These are phyloP conservation scores for Ammodramus savannarum DNA, from an alignment of 2,113 vertebrate species.

Conservation along the genomic window DNA sequence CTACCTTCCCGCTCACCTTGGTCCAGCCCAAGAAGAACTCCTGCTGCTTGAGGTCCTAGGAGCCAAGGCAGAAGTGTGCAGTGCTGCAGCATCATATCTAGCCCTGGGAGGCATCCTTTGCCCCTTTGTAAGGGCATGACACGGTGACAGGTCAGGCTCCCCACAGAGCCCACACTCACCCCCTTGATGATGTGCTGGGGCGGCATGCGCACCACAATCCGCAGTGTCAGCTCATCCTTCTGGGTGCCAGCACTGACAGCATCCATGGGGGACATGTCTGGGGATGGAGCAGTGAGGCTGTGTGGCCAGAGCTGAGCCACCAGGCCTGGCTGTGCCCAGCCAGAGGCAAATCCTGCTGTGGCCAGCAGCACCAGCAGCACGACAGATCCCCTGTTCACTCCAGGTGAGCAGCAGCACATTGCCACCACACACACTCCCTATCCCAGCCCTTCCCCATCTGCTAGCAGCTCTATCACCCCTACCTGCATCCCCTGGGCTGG, in stretches of 20 bases:
- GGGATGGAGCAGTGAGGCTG: neutral
- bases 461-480: neutral
- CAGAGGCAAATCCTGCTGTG: fast-evolving
- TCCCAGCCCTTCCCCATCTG: neutral
- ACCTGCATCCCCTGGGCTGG: slow-evolving; percentile 83
- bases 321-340: fast-evolving
- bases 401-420: neutral
- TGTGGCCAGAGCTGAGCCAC: fast-evolving
- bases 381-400: fast-evolving
- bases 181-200: slow-evolving; percentile 89
- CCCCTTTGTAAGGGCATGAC: neutral
- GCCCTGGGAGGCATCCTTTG: fast-evolving
- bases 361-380: fast-evolving
- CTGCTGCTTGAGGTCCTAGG: slow-evolving; percentile 87
- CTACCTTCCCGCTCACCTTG: slow-evolving; percentile 78
- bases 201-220: slow-evolving; percentile 81
- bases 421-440: neutral
- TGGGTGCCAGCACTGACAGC: slow-evolving; percentile 73
- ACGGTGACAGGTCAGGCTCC: neutral
- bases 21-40: slow-evolving; percentile 89
- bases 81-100: neutral
- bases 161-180: slow-evolving; percentile 68
- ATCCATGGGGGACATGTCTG: slow-evolving; percentile 85
- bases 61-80: neutral
- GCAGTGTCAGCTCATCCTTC: slow-evolving; percentile 78